Evolutionary conservation across 1,140 invertebrate species (phyloP), one percentile per base, ranked within the genome.

Genomic region (Augochlora pura): DNA sequence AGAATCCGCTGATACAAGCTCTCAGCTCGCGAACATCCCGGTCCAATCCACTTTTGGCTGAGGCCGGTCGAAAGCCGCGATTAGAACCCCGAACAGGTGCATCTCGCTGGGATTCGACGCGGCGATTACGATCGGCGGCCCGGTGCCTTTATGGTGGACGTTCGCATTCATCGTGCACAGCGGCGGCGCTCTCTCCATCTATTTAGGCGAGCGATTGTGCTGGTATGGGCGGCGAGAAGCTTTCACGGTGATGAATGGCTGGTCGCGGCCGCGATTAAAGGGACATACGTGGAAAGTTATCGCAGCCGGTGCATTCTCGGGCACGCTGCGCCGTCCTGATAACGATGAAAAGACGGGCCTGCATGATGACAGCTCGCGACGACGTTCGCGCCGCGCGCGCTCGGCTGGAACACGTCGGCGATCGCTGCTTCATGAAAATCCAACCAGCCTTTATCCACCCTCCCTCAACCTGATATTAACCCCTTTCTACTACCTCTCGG

Each of bases 221-320:
- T 57, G 4, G 67, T 54, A 54, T 23, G 25, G 25, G 49, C 49
- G 49, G 69, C 23, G n/a, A 38, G 63, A 67, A 46, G 77, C 77
- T 79, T 79, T 74, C 63, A 60, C 64, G 66, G 46, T 85, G 82
- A 85, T 81, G 83, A 84, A 85, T 72, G 82, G 76, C 72, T 63
- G 62, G 25, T 46, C 68, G 59, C 52, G 73, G 46, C 1, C 77
- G 42, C 83, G 77, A 80, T 84, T 84, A 83, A 83, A 82, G 59
- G 81, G 77, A 80, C 83, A 83, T 59, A 70, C 77, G 77, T 39
- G 82, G 77, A 85, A 85, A 84, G 72, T 84, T 85, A 85, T 84
- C 82, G 82, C 82, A 38, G 14, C 27, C 52, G 57, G 39, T 60
- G 77, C 77, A 49, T 71, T 68, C 71, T 71, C 67, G 57, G 32